A percentile compares a stretch with the other conserved stretches of the same genome.
phyloP scores from a whole-genome alignment of 2,797 vertebrate species.

The Smutsia temminckii region DNA sequence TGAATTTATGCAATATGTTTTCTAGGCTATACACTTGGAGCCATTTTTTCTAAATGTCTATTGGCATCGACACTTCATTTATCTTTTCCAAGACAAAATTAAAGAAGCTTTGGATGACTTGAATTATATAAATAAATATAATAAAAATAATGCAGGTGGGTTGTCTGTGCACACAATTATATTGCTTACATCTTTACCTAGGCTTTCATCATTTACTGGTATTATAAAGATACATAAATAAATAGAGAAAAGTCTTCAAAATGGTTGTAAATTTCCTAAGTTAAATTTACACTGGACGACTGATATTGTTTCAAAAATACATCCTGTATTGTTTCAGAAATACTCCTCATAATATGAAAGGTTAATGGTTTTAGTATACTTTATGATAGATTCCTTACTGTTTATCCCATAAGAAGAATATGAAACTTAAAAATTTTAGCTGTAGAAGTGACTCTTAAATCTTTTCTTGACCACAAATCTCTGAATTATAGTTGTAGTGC shows the following conservation, averaged over 20 bases:
- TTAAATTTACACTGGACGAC: not conserved
- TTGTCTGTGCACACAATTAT: not conserved
- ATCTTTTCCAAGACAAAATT: constrained; percentile 85
- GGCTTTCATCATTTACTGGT: constrained; percentile 6
- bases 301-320: not conserved
- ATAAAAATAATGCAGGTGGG: constrained; percentile 85
- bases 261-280: not conserved
- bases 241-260: not conserved
- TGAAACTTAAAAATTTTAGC: not conserved
- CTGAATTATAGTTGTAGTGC: not conserved
- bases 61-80: constrained; percentile 88
- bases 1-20: constrained; percentile 64
- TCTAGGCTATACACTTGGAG: constrained; percentile 86
- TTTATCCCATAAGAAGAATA: not conserved
- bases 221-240: not conserved
- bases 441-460: constrained; percentile 22
- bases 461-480: not conserved
- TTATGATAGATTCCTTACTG: constrained; percentile 7
- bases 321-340: not conserved
- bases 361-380: not conserved
- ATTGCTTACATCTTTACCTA: not conserved
- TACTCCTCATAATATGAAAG: not conserved
- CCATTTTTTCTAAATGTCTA: constrained; percentile 86
- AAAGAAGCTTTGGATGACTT: constrained; percentile 85
- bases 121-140: constrained; percentile 85